phyloP scores from a whole-genome alignment of 2,888 invertebrate species.

The Lithophane semibrunnea region DNA sequence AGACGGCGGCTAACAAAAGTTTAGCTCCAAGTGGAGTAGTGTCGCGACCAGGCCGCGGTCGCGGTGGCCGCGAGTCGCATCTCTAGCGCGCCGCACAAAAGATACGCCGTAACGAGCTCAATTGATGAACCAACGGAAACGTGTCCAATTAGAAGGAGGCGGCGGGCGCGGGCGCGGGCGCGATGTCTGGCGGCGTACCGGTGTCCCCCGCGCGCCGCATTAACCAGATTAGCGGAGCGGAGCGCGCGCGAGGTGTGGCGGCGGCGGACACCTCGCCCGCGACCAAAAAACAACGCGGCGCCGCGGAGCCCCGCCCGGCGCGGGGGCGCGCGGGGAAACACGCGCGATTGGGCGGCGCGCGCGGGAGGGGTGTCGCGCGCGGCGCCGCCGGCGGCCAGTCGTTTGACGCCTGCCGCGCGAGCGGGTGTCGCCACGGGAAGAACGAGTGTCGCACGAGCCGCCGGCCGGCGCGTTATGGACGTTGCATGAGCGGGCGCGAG shows the following conservation, averaged over 20 bases:
- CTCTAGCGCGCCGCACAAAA: slow-evolving; percentile 79
- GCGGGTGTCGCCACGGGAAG: slow-evolving; percentile 85
- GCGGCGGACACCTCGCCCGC: slow-evolving; percentile 88
- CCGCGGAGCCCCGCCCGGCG: slow-evolving; percentile 79
- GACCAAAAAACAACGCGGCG: slow-evolving; percentile 88
- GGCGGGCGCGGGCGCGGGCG: slow-evolving; percentile 80
- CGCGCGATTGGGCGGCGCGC: slow-evolving; percentile 85
- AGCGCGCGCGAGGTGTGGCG: slow-evolving; percentile 84
- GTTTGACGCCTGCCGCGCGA: slow-evolving; percentile 89
- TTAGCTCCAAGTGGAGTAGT: slow-evolving; percentile 45
- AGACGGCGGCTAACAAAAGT: slow-evolving; percentile 53
- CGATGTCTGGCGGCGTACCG: slow-evolving; percentile 82
- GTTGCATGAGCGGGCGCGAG: slow-evolving; percentile 91
- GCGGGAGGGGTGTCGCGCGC: slow-evolving; percentile 90
- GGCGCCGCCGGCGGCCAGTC: slow-evolving; percentile 90
- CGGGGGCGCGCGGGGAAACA: slow-evolving; percentile 84
- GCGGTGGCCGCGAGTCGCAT: slow-evolving; percentile 70
- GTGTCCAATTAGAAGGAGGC: slow-evolving; percentile 90
- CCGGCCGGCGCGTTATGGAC: slow-evolving; percentile 84
- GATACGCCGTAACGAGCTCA: slow-evolving; percentile 89
- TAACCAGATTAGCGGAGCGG: slow-evolving; percentile 88
- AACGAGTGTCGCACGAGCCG: slow-evolving; percentile 81
- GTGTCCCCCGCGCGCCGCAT: slow-evolving; percentile 77
- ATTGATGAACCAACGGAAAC: slow-evolving; percentile 90
- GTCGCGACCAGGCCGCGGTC: slow-evolving; percentile 58